These are phyloP conservation scores for Ormyrus pomaceus DNA, from an alignment of 2,888 invertebrate genomes.

Conservation along the genomic window DNA sequence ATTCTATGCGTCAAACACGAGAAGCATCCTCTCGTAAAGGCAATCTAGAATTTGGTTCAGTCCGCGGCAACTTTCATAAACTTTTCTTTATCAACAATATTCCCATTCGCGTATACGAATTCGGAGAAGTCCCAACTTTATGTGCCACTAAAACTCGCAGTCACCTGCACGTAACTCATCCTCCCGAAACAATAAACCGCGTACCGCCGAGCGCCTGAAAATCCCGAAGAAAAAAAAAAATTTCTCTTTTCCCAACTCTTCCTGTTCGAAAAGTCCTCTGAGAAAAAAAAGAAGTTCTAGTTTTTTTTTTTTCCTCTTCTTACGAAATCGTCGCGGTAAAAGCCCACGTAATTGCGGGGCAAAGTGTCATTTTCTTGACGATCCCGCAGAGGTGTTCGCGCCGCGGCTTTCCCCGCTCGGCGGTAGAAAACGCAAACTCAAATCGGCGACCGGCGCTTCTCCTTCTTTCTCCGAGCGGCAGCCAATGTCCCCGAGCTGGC, in stretches of 20 bases:
- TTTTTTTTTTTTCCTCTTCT: constrained; percentile 7
- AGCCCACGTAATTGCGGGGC: not conserved
- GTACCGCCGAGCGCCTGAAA: constrained; percentile 3
- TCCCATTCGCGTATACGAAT: too few relatives aligned
- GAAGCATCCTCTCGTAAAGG: too few relatives aligned
- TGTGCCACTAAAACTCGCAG: too few relatives aligned
- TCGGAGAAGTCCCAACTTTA: too few relatives aligned
- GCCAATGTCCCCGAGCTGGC: not conserved
- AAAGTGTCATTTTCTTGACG: constrained; percentile 8
- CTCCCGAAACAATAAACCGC: too few relatives aligned
- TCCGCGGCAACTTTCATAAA: too few relatives aligned
- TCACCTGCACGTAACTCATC: too few relatives aligned
- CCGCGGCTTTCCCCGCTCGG: constrained; percentile 28
- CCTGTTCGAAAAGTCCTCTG: too few relatives aligned
- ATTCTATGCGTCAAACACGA: too few relatives aligned
- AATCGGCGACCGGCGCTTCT: constrained; percentile 35
- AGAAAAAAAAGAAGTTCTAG: too few relatives aligned
- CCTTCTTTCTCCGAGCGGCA: not conserved
- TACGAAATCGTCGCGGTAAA: constrained; percentile 7
- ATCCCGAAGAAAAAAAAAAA: not conserved
- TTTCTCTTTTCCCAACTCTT: constrained; percentile 15
- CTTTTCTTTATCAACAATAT: too few relatives aligned
- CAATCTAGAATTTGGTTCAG: too few relatives aligned
- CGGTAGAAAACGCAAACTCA: not conserved
- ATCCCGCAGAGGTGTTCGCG: not conserved